A percentile compares a stretch with the other conserved stretches of the same genome.
Evolutionary conservation across 2,888 invertebrate genomes (phyloP).

Genomic region (Ptychoptera contaminata): DNA sequence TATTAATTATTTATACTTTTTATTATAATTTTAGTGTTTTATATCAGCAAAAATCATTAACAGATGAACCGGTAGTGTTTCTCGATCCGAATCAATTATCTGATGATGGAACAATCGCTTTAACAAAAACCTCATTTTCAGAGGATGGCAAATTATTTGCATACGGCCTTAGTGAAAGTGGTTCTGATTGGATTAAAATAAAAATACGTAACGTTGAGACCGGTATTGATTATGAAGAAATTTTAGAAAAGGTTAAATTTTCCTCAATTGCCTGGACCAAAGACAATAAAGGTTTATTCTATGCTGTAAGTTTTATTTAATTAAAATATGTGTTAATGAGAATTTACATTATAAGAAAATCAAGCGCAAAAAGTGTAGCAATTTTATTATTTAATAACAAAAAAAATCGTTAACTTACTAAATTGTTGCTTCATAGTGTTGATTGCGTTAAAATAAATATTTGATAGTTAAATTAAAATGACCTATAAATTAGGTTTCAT

Average conservation of each 20-base stretch:
- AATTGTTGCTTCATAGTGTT: background rate
- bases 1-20: background rate
- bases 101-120: slow-evolving; percentile 75
- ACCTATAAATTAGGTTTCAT: too few relatives aligned
- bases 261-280: slow-evolving; percentile 87
- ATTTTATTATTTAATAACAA: too few relatives aligned
- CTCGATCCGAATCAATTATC: slow-evolving; percentile 90
- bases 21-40: slow-evolving; percentile 50
- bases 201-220: slow-evolving; percentile 56
- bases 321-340: background rate
- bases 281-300: slow-evolving; percentile 89
- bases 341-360: too few relatives aligned
- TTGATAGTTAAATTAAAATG: too few relatives aligned
- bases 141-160: slow-evolving; percentile 82
- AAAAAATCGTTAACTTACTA: too few relatives aligned
- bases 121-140: slow-evolving; percentile 63
- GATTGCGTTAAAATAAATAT: background rate
- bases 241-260: slow-evolving; percentile 84
- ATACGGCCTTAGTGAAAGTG: slow-evolving; percentile 81
- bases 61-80: slow-evolving; percentile 66
- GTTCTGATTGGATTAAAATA: slow-evolving; percentile 93
- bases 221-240: slow-evolving; percentile 75
- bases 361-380: too few relatives aligned
- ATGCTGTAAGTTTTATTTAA: slow-evolving; percentile 44
- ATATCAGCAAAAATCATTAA: slow-evolving; percentile 68